A percentile compares a stretch with the other conserved stretches of the same genome.
Evolutionary conservation across 2,113 vertebrate species (phyloP).

Genomic region (Catharus bicknelli): DNA sequence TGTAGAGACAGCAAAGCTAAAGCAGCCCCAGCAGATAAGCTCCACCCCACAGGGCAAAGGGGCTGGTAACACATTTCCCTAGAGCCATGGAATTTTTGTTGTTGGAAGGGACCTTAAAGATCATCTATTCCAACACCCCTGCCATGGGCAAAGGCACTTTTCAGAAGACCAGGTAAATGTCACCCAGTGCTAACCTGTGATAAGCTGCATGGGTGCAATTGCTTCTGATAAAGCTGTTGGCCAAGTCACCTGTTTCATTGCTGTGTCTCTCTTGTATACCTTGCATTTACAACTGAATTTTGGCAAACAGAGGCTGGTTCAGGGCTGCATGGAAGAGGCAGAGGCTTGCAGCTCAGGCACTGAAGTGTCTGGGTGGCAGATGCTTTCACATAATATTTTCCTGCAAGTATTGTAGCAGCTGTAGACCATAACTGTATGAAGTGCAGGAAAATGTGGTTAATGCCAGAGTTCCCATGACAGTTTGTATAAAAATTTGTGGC

Average conservation of each 20-base stretch:
- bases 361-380: neutral
- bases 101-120: neutral
- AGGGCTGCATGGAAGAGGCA: neutral
- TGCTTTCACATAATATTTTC: neutral
- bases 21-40: neutral
- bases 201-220: neutral
- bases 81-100: neutral
- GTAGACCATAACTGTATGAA: neutral
- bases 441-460: constrained; percentile 28
- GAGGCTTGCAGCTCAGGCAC: neutral
- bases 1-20: neutral
- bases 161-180: neutral
- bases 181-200: neutral
- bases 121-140: neutral
- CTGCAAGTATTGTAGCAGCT: neutral
- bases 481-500: constrained; percentile 46
- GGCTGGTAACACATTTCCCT: neutral
- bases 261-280: neutral
- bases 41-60: neutral
- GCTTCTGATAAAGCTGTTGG: neutral
- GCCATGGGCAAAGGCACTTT: neutral
- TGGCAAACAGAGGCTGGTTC: neutral
- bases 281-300: neutral
- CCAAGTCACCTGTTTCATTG: neutral
- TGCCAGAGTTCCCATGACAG: constrained; percentile 22